Evolutionary conservation across 2,113 vertebrate species (phyloP).

Genomic region (Percina caprodes): DNA sequence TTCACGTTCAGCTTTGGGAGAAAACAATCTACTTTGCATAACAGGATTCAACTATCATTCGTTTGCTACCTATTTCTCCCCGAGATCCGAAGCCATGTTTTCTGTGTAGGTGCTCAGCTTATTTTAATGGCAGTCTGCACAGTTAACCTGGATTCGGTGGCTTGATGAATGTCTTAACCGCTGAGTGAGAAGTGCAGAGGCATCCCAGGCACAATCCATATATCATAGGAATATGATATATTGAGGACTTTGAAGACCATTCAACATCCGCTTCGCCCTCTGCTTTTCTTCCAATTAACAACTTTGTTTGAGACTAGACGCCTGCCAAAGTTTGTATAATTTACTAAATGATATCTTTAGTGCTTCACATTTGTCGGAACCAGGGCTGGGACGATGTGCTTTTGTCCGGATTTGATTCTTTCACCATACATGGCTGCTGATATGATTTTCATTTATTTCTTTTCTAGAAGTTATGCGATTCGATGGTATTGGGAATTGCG

Average conservation of each 20-base stretch:
- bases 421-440: too few relatives aligned
- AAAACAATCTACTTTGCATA: neutral
- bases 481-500: too few relatives aligned
- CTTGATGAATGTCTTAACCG: neutral
- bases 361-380: neutral
- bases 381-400: too few relatives aligned
- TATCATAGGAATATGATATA: neutral
- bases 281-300: neutral
- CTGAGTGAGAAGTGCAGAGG: neutral
- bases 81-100: neutral
- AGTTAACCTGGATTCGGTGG: neutral
- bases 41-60: neutral
- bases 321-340: neutral
- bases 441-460: too few relatives aligned
- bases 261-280: neutral
- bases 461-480: too few relatives aligned
- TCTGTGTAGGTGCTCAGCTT: neutral
- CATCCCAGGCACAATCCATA: too few relatives aligned
- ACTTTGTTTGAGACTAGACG: neutral
- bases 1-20: conserved; percentile 17
- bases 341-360: neutral
- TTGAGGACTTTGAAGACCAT: neutral
- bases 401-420: too few relatives aligned
- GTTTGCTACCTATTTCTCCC: too few relatives aligned
- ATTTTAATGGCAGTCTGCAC: neutral